These are phyloP conservation scores for Apaloderma vittatum DNA, from an alignment of 2,113 vertebrate species.

Conservation along the genomic window DNA sequence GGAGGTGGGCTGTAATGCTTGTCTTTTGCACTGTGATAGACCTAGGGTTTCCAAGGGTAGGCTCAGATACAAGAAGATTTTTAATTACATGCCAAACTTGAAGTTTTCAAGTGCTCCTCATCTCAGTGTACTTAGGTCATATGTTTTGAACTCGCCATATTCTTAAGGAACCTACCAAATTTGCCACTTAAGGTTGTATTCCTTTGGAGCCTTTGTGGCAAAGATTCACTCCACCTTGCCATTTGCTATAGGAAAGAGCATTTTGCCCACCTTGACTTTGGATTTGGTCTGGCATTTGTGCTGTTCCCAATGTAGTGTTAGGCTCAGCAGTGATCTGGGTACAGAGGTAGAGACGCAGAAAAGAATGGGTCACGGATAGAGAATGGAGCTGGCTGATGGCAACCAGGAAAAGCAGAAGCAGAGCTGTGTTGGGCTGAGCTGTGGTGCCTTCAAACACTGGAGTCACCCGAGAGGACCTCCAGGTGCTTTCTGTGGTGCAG, in stretches of 20 bases:
- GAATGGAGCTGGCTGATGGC: background rate
- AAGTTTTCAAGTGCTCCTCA: background rate
- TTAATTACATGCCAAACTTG: background rate
- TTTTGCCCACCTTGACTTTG: background rate
- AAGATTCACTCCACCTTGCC: background rate
- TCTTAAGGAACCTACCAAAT: background rate
- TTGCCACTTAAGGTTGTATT: background rate
- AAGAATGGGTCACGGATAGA: background rate
- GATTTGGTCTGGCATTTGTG: background rate
- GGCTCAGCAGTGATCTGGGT: background rate
- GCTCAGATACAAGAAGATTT: background rate
- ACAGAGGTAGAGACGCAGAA: background rate
- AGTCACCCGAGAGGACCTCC: accelerated
- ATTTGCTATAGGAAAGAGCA: background rate
- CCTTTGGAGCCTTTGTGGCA: background rate
- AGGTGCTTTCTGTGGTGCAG: background rate
- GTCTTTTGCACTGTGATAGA: background rate
- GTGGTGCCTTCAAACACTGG: background rate
- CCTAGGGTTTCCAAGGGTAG: background rate
- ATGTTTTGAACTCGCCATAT: background rate
- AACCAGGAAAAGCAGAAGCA: background rate
- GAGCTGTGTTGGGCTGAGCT: background rate
- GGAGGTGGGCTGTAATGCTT: background rate
- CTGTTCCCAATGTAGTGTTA: background rate
- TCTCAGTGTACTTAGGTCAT: accelerated